A percentile compares a stretch with the other conserved stretches of the same genome.
Conservation (phyloP, 1,140 invertebrate genomes). For the Bombyx mandarina region DNA sequence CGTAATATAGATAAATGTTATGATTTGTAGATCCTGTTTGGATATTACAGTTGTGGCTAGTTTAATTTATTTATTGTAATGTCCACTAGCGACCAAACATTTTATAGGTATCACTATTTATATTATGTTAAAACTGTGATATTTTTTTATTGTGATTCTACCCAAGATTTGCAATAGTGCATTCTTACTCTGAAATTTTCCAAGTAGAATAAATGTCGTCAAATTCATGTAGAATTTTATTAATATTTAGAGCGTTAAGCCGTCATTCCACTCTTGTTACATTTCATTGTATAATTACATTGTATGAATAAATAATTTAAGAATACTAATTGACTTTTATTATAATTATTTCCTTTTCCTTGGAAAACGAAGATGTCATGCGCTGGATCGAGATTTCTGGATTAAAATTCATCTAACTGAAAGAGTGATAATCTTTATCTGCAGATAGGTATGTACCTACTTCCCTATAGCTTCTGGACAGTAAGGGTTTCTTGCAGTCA, state of each 20-base stretch:
- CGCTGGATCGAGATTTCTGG: no score
- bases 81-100: conserved; percentile 9
- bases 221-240: conserved; percentile 3
- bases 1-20: conserved; percentile 29
- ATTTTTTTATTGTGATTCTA: conserved; percentile 36
- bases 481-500: no score
- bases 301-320: neutral
- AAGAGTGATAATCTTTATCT: no score
- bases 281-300: conserved; percentile 3
- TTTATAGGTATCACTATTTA: conserved; percentile 16
- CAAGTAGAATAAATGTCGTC: neutral
- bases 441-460: no score
- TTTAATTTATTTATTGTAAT: conserved; percentile 23
- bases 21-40: conserved; percentile 20
- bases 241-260: conserved; percentile 2
- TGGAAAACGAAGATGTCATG: no score
- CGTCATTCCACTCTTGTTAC: conserved; percentile 14
- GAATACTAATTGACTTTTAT: conserved; percentile 1
- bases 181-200: no score
- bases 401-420: no score
- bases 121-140: conserved; percentile 50
- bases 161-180: conserved; percentile 31
- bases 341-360: neutral
- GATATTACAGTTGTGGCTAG: conserved; percentile 21
- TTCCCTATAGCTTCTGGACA: no score